These are phyloP conservation scores for Girardia tigrina DNA, from an alignment of 2,888 invertebrate species.

Conservation along the genomic window DNA sequence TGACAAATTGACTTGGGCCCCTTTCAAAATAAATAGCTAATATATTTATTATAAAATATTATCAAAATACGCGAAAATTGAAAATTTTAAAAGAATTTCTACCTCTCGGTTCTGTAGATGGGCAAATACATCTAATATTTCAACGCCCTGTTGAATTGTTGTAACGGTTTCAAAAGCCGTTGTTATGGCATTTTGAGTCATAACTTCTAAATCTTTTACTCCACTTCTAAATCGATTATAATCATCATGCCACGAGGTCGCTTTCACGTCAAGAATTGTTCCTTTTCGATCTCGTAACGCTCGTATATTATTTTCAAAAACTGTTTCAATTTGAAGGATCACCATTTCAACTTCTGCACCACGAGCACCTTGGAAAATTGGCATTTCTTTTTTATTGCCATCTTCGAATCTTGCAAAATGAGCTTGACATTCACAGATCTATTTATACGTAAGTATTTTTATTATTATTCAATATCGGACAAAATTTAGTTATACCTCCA, in stretches of 20 bases:
- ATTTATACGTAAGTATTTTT: conserved; percentile 43
- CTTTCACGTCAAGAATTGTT: conserved; percentile 52
- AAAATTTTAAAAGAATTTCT: too few relatives aligned
- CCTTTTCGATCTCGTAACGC: conserved; percentile 53
- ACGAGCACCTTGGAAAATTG: conserved; percentile 63
- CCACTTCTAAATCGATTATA: conserved; percentile 53
- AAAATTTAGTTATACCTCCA: conserved; percentile 45
- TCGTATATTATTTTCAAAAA: conserved; percentile 58
- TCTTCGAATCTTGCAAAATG: conserved; percentile 67
- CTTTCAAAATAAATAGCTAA: too few relatives aligned
- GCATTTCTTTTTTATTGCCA: conserved; percentile 58
- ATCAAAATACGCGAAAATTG: too few relatives aligned
- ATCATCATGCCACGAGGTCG: conserved; percentile 65
- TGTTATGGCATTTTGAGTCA: conserved; percentile 67
- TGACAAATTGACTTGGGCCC: too few relatives aligned
- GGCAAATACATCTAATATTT: conserved; percentile 63
- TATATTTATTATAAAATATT: too few relatives aligned
- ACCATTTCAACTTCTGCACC: conserved; percentile 50
- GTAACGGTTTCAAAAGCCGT: conserved; percentile 65
- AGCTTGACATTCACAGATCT: conserved; percentile 74
- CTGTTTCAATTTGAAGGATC: conserved; percentile 58
- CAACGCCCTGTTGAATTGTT: conserved; percentile 67
- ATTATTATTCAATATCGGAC: background rate
- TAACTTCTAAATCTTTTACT: conserved; percentile 57
- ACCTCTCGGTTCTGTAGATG: conserved; percentile 62